Percentiles rank a stretch among this genome's conserved stretches.
These are phyloP conservation scores for Limnothrissa miodon DNA, from an alignment of 2,113 vertebrate species.

Conservation along the genomic window DNA sequence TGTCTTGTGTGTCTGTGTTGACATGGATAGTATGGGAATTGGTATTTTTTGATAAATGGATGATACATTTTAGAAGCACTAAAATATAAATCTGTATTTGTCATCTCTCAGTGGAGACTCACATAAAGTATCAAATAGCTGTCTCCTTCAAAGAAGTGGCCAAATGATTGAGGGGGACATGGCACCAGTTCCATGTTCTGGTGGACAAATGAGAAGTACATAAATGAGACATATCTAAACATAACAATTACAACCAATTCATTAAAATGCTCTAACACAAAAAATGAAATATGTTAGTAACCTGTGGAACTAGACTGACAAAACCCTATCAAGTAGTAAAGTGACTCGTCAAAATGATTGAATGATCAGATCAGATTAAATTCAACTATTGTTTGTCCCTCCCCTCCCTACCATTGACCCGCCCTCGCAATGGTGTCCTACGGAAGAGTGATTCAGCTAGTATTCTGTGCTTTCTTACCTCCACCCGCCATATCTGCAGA, in stretches of 20 bases:
- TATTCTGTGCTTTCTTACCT: conserved; percentile 65
- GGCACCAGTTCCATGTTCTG: conserved; percentile 84
- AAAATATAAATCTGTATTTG: not conserved
- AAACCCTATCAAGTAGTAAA: no score
- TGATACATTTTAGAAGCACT: not conserved
- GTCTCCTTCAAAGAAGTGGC: conserved; percentile 83
- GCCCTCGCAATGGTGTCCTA: no score
- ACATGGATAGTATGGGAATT: not conserved
- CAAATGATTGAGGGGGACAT: conserved; percentile 69
- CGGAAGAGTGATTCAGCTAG: not conserved
- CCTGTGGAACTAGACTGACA: no score
- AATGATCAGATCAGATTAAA: no score
- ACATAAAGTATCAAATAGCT: conserved; percentile 81
- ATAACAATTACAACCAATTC: not conserved
- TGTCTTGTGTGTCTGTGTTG: conserved; percentile 73
- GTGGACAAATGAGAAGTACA: conserved; percentile 17
- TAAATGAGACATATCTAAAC: not conserved
- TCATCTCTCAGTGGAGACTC: conserved; percentile 46
- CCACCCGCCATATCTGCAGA: conserved; percentile 86
- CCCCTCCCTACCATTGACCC: no score
- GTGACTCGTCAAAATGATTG: no score
- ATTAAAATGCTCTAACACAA: not conserved
- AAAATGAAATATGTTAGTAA: no score
- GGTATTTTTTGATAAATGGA: not conserved
- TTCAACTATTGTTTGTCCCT: no score